phyloP scores from a whole-genome alignment of 1,140 invertebrate species.

The Nephotettix cincticeps region DNA sequence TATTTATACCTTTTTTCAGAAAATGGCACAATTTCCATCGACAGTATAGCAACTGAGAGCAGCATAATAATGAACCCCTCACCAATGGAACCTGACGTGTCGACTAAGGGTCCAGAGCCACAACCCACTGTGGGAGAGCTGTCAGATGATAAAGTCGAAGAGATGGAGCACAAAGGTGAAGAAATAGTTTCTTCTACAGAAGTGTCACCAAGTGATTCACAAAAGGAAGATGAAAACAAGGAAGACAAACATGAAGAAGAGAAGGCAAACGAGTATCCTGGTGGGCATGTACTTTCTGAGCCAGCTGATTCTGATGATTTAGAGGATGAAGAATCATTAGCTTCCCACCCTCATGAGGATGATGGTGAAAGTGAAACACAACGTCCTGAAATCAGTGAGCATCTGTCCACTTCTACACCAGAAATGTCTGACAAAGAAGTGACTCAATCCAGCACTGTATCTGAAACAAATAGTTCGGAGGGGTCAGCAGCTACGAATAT shows the following conservation, averaged over 20 bases:
- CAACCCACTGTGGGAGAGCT: neutral
- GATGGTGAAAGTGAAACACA: too few species aligned
- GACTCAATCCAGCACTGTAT: neutral
- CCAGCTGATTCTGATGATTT: constrained; percentile 38
- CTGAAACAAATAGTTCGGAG: neutral
- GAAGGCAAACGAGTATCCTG: constrained; percentile 29
- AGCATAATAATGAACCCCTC: constrained; percentile 6
- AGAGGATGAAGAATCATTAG: constrained; percentile 27
- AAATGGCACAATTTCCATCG: constrained; percentile 38
- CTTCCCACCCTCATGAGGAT: too few species aligned
- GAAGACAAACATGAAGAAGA: constrained; percentile 28
- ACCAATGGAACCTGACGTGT: neutral
- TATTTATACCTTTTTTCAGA: constrained; percentile 35
- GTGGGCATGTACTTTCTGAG: constrained; percentile 1
- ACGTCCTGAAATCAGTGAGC: neutral
- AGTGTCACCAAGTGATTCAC: constrained; percentile 25
- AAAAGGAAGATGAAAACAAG: constrained; percentile 42
- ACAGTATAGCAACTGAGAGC: constrained; percentile 23
- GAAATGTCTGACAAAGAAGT: neutral
- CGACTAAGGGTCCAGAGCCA: neutral
- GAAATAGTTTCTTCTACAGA: too few species aligned
- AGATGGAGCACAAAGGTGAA: neutral
- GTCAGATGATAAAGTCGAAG: neutral
- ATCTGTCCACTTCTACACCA: neutral
- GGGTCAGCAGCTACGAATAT: neutral